Conservation (phyloP, 2,113 vertebrate species). For the Rhombomys opimus region DNA sequence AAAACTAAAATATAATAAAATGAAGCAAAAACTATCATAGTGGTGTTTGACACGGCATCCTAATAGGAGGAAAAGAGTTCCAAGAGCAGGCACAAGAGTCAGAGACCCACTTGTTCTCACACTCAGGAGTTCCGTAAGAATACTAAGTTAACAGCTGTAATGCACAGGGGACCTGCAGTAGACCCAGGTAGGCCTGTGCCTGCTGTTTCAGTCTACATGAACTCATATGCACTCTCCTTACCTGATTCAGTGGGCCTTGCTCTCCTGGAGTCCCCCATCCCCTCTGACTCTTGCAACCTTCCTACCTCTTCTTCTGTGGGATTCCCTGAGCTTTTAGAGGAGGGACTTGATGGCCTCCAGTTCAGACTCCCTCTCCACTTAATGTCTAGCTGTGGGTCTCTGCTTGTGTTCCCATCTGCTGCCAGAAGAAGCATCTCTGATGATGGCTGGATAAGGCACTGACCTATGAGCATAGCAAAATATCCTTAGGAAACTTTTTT, state of each 20-base stretch:
- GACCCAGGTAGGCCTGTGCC: background rate
- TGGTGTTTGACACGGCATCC: background rate
- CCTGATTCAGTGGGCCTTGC: background rate
- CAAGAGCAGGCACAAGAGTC: background rate
- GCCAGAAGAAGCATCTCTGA: background rate
- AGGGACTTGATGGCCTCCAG: background rate
- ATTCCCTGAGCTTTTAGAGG: background rate
- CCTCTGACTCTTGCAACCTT: background rate
- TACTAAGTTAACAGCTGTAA: background rate
- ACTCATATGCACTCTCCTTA: background rate
- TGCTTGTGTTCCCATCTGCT: background rate
- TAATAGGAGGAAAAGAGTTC: background rate
- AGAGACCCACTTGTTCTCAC: background rate
- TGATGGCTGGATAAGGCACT: background rate
- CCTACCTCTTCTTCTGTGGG: background rate
- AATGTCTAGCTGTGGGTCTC: background rate
- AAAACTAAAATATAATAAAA: background rate
- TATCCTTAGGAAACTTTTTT: background rate
- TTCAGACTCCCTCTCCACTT: background rate
- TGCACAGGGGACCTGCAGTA: background rate
- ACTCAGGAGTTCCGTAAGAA: background rate
- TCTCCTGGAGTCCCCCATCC: background rate
- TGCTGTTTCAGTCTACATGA: background rate
- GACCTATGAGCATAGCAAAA: background rate
- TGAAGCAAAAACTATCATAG: background rate